A percentile compares a stretch with the other conserved stretches of the same genome.
Conservation (phyloP, 2,888 invertebrate genomes). For the Ephialtes manifestator region DNA sequence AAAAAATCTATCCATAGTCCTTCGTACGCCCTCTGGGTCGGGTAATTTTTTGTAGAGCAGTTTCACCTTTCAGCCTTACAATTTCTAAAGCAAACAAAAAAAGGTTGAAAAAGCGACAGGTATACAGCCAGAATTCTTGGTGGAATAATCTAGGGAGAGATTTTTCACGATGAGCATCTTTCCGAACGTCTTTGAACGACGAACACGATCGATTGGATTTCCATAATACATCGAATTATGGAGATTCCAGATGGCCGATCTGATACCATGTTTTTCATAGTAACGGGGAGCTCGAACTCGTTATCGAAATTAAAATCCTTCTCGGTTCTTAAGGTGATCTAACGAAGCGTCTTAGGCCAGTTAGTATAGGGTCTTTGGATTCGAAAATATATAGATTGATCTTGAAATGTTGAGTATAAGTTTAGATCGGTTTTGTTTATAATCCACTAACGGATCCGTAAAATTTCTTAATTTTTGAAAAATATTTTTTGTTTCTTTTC, state of each 20-base stretch:
- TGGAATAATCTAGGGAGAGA: background rate
- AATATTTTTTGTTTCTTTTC: no score
- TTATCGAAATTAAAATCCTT: constrained; percentile 34
- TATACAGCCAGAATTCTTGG: background rate
- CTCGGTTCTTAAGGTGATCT: background rate
- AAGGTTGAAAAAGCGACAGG: background rate
- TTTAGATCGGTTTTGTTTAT: no score
- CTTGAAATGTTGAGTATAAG: no score
- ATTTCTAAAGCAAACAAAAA: constrained; percentile 3
- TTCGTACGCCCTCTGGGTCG: constrained; percentile 5
- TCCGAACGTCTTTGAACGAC: background rate
- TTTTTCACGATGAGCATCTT: background rate
- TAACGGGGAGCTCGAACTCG: background rate
- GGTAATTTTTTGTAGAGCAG: constrained; percentile 49
- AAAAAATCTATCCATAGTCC: constrained; percentile 19
- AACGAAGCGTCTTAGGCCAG: background rate
- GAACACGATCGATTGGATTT: constrained; percentile 52
- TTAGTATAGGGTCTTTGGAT: no score
- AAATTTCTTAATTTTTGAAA: no score
- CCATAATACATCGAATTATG: constrained; percentile 59
- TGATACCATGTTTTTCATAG: constrained; percentile 6
- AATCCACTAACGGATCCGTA: no score
- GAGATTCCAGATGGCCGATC: constrained; percentile 34
- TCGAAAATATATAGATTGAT: no score
- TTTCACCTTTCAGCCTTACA: constrained; percentile 24